Evolutionary conservation across 2,888 invertebrate genomes (phyloP).

Genomic region (Melieria crassipennis): DNA sequence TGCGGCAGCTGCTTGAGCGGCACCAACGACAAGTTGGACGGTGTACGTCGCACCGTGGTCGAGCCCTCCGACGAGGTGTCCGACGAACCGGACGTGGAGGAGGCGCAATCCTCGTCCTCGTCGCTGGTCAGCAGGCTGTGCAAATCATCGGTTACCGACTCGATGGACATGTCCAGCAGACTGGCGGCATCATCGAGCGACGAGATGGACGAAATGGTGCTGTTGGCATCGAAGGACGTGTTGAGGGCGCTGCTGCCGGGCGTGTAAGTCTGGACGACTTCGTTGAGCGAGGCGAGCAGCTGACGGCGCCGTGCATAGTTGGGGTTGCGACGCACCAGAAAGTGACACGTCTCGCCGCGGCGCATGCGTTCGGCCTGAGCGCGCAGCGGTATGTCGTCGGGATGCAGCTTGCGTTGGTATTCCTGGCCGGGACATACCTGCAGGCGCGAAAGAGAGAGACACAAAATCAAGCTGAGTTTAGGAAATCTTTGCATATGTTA

Average conservation of each 20-base stretch:
- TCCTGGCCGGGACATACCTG: slow-evolving; percentile 81
- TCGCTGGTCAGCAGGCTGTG: slow-evolving; percentile 49
- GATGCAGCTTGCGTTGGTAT: slow-evolving; percentile 88
- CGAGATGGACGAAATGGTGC: slow-evolving; percentile 42
- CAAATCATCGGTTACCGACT: slow-evolving; percentile 58
- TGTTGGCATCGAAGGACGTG: slow-evolving; percentile 47
- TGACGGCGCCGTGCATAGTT: slow-evolving; percentile 72
- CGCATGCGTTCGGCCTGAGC: slow-evolving; percentile 80
- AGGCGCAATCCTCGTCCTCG: slow-evolving; percentile 53
- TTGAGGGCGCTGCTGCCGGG: slow-evolving; percentile 19
- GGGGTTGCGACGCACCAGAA: slow-evolving; percentile 83
- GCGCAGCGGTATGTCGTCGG: slow-evolving; percentile 83
- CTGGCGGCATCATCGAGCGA: slow-evolving; percentile 51
- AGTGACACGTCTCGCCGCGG: slow-evolving; percentile 76
- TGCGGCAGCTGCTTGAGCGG: slow-evolving; percentile 16
- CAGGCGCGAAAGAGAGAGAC: slow-evolving; percentile 35
- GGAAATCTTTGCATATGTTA: not conserved
- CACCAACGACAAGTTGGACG: slow-evolving; percentile 41
- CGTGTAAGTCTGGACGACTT: slow-evolving; percentile 44
- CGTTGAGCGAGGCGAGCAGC: slow-evolving; percentile 59
- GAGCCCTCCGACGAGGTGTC: slow-evolving; percentile 55
- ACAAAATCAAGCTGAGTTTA: not conserved
- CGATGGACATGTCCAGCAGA: slow-evolving; percentile 59
- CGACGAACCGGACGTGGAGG: slow-evolving; percentile 56
- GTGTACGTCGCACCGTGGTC: slow-evolving; percentile 39